Evolutionary conservation across 2,888 invertebrate genomes (phyloP), one percentile per base, ranked within the genome.

Genomic region (Drosophila kambysellisi): DNA sequence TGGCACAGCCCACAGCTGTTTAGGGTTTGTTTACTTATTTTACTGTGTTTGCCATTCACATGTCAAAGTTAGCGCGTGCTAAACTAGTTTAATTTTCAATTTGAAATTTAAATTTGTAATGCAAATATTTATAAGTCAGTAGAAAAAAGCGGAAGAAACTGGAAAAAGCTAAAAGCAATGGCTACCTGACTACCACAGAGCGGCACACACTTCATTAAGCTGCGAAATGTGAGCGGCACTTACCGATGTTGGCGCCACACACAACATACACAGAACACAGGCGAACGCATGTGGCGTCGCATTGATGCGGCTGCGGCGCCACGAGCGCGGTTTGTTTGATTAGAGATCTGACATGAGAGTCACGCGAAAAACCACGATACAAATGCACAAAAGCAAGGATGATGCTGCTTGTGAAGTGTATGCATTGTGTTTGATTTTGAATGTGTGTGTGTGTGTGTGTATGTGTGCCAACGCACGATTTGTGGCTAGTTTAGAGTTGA

Each of bases 301-400:
- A 74, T 72, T 76, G 79, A 79, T 82, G 66, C 48, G 74, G 60
- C 71, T 54, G 66, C 62, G 66, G 77, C 81, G 81, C 80, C 82
- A 71, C 68, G 57, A 75, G 52, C 59, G 53, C 77, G 74, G 74
- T 66, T 67, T 64, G 69, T 48, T 70, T 70, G 84, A 81, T 79
- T 73, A 79, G 60, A 69, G 70, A 69, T 79, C 76, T 74, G 83
- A 81, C 85, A 87, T 76, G 74, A 79, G 76, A 88, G 89, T 86
- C 90, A 89, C 80, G 86, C 83, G 75, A 86, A 88, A 82, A 76
- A 76, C 66, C 54, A 72, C 50, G 67, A 65, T 41, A 68, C 48
- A 64, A 39, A 48, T 20, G 59, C 65, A 69, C 41, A 50, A 67
- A 50, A 57, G 71, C 71, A 70, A 87, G 71, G 80, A 75, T 63